phyloP scores from a whole-genome alignment of 2,888 invertebrate species.

The Sympetrum striolatum region DNA sequence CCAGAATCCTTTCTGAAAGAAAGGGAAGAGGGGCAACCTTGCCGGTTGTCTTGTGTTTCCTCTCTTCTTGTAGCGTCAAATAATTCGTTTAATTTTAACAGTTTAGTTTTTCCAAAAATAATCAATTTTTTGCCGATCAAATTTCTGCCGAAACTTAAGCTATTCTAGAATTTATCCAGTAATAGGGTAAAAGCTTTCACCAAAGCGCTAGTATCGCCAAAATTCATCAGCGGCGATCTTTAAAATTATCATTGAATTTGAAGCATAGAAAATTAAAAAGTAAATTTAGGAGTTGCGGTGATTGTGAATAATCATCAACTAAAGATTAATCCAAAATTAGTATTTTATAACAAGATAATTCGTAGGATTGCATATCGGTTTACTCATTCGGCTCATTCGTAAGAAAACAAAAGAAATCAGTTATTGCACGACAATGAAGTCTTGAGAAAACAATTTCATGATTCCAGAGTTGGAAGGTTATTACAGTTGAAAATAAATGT shows the following conservation, averaged over 20 bases:
- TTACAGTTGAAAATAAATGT: not conserved
- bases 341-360: not conserved
- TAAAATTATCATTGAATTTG: not conserved
- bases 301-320: not conserved
- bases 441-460: conserved; percentile 27
- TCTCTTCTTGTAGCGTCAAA: too few relatives aligned
- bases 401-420: not conserved
- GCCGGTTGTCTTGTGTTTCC: not conserved
- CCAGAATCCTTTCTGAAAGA: not conserved
- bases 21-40: not conserved
- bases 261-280: not conserved
- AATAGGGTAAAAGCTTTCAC: too few relatives aligned
- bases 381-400: not conserved
- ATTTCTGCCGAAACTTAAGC: too few relatives aligned
- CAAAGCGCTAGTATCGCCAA: not conserved
- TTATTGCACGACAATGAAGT: conserved; percentile 13
- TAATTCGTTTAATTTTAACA: too few relatives aligned
- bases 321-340: not conserved
- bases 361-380: not conserved
- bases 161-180: too few relatives aligned
- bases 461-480: not conserved
- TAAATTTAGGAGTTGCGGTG: not conserved
- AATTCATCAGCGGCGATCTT: not conserved
- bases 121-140: too few relatives aligned
- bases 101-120: too few relatives aligned